Evolutionary conservation across 2,113 vertebrate genomes (phyloP).

Genomic region (Heteronetta atricapilla): DNA sequence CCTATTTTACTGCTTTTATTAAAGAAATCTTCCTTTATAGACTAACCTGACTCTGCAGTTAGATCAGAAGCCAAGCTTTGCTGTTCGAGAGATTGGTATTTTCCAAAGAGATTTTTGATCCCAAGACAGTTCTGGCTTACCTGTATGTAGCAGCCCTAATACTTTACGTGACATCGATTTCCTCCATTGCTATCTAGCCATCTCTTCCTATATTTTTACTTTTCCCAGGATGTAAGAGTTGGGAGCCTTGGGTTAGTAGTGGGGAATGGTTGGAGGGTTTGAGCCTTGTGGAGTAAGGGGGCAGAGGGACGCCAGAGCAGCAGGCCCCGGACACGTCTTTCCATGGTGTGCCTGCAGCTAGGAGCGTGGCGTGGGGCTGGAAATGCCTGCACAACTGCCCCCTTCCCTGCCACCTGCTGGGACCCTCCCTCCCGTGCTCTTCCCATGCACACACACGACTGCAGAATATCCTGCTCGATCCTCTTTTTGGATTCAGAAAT

Average conservation of each 20-base stretch:
- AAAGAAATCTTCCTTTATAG: neutral
- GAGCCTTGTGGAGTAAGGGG: neutral
- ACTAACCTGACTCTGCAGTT: neutral
- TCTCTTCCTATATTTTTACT: neutral
- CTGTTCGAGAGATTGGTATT: neutral
- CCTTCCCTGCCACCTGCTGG: neutral
- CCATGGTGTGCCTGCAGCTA: fast-evolving
- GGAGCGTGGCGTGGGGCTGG: neutral
- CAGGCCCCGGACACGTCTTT: neutral
- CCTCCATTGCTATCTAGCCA: fast-evolving
- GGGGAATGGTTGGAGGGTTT: fast-evolving
- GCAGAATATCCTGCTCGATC: neutral
- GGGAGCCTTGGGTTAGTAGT: fast-evolving
- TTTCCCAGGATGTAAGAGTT: neutral
- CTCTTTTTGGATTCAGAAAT: neutral
- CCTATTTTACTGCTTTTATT: neutral
- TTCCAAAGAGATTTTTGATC: neutral
- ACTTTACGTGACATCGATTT: fast-evolving
- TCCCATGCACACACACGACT: fast-evolving
- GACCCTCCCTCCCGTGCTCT: neutral
- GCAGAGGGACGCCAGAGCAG: neutral
- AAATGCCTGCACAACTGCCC: neutral
- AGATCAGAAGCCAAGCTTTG: neutral
- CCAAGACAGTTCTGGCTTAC: neutral
- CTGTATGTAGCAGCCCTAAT: too few relatives aligned